Conservation (phyloP, 1,140 invertebrate genomes). For the Thaumatotibia leucotreta region DNA sequence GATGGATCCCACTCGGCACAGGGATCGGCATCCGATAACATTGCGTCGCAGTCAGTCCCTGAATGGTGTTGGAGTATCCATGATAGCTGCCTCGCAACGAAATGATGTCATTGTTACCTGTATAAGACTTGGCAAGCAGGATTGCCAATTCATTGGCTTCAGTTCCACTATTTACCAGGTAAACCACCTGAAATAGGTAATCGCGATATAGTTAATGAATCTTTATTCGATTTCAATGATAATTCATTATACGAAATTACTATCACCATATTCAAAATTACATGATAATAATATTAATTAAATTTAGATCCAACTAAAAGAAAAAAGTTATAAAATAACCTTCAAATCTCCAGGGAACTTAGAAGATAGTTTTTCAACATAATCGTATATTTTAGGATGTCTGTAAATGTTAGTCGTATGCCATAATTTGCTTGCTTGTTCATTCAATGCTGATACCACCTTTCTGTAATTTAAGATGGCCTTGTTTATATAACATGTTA, state of each 20-base stretch:
- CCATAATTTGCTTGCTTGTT: conserved; percentile 90
- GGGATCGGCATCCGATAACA: conserved; percentile 88
- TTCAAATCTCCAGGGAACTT: conserved; percentile 93
- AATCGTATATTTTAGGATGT: conserved; percentile 94
- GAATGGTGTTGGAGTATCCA: conserved; percentile 89
- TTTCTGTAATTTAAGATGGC: conserved; percentile 70
- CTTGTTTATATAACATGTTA: background rate
- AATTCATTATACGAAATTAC: too few relatives aligned
- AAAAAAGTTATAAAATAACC: too few relatives aligned
- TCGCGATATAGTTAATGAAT: background rate
- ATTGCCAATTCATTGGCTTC: conserved; percentile 98
- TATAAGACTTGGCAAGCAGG: conserved; percentile 90
- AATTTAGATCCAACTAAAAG: too few relatives aligned
- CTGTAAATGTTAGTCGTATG: conserved; percentile 95
- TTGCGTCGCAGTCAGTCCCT: conserved; percentile 89
- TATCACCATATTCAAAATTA: too few relatives aligned
- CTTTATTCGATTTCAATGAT: background rate
- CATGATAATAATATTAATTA: too few relatives aligned
- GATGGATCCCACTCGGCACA: conserved; percentile 87
- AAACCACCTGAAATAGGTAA: conserved; percentile 81
- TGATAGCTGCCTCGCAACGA: conserved; percentile 94
- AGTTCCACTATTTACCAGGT: conserved; percentile 96
- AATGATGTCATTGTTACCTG: conserved; percentile 89
- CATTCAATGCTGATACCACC: conserved; percentile 84
- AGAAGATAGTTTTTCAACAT: conserved; percentile 86